Evolutionary conservation across 2,888 invertebrate species (phyloP), one percentile per base, ranked within the genome.

Genomic region (Axea sp.): DNA sequence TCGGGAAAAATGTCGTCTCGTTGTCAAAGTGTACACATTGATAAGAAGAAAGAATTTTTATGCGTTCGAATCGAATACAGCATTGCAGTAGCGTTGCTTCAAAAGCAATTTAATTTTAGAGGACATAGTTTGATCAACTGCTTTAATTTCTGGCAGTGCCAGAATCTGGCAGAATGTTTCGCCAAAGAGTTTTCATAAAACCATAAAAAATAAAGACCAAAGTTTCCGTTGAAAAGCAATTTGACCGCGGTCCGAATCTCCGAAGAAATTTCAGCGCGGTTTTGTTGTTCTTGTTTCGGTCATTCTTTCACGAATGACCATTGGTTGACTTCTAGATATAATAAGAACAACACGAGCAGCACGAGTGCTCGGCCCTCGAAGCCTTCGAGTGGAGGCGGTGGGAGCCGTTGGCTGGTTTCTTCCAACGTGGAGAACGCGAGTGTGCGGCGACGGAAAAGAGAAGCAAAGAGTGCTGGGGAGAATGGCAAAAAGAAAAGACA

Each of bases 371-470:
- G 60, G 73, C 78, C 78, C 80, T 77, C 75, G 81, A 72, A 80
- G 78, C 57, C 76, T 74, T 43, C 30, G 68, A 81, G 84, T 78
- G 84, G 83, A 84, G 85, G 85, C 84, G 83, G 84, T 83, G 83
- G 84, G 82, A 83, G 83, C 81, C 81, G 81, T 26, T 71, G 43
- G 57, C 76, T 80, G 80, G 79, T 80, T 81, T 80, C 81, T 80
- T 78, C 80, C 77, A 77, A 76, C 81, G 68, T 59, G 67, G 74
- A 67, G 76, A 73, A 72, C 76, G 75, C 73, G 72, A 67, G 75
- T 65, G 73, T 65, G 77, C 78, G 76, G 72, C 73, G 67, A 65
- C 67, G 67, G 65, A 69, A 74, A 76, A 76, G 77, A 71, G 77
- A 77, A 76, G 78, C 77, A 74, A 74, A 72, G 77, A 76, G 78